A percentile compares a stretch with the other conserved stretches of the same genome.
Evolutionary conservation across 1,140 invertebrate species (phyloP).

Genomic region (Leguminivora glycinivorella): DNA sequence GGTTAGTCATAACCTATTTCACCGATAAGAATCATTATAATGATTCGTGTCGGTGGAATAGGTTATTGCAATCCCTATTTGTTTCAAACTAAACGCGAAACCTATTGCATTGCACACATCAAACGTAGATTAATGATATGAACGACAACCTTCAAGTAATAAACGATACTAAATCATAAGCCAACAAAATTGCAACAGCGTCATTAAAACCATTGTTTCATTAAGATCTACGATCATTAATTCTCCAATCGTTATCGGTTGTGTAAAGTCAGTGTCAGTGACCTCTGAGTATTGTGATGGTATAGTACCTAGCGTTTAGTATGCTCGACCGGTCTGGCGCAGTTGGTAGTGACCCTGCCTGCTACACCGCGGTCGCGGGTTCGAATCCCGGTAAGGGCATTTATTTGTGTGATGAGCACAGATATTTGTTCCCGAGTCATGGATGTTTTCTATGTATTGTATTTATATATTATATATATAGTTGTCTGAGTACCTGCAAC

Average conservation of each 20-base stretch:
- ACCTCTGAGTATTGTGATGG: neutral
- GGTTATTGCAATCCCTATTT: neutral
- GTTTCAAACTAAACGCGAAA: neutral
- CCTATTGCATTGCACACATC: neutral
- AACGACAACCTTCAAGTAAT: conserved; percentile 13
- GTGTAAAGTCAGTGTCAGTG: neutral
- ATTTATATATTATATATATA: too few species aligned
- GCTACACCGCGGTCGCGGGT: too few species aligned
- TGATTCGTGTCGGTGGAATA: too few species aligned
- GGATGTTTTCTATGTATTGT: too few species aligned
- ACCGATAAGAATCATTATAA: neutral
- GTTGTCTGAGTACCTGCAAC: too few species aligned
- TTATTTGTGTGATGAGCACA: too few species aligned
- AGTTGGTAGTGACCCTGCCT: too few species aligned
- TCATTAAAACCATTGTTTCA: conserved; percentile 11
- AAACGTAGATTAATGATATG: conserved; percentile 28
- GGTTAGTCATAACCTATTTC: neutral
- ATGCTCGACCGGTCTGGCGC: too few species aligned
- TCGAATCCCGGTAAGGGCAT: too few species aligned
- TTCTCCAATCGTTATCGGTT: neutral
- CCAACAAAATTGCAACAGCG: neutral
- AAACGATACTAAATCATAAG: conserved; percentile 6
- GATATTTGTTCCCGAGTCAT: too few species aligned
- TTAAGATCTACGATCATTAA: conserved; percentile 3
- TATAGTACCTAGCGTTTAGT: neutral